Evolutionary conservation across 1,140 invertebrate genomes (phyloP).

Genomic region (Gonioctena quinquepunctata): DNA sequence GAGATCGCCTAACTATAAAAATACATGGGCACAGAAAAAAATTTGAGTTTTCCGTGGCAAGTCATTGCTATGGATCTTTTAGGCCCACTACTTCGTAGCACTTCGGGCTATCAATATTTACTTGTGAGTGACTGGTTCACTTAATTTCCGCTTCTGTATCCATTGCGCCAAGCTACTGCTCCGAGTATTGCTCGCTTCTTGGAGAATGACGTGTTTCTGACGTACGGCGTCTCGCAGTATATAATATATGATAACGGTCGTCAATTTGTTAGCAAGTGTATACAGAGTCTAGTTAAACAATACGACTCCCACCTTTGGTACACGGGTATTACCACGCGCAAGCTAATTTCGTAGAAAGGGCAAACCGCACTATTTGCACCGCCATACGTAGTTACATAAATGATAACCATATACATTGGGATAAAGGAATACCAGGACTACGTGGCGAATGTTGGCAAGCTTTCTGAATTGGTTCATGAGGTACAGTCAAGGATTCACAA

Average conservation of each 20-base stretch:
- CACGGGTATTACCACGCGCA: constrained; percentile 22
- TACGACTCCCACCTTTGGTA: constrained; percentile 19
- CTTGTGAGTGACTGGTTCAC: constrained; percentile 41
- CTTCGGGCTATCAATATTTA: constrained; percentile 44
- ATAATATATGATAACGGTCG: constrained; percentile 37
- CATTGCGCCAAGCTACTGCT: constrained; percentile 16
- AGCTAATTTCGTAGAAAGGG: constrained; percentile 23
- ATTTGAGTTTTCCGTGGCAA: constrained; percentile 31
- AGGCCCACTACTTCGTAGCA: constrained; percentile 42
- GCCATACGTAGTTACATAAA: constrained; percentile 26
- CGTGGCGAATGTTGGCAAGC: neutral
- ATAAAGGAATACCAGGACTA: constrained; percentile 11
- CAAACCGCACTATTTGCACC: constrained; percentile 21
- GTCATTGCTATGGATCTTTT: constrained; percentile 51
- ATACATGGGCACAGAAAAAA: constrained; percentile 29
- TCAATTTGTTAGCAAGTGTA: constrained; percentile 14
- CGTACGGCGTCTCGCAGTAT: constrained; percentile 26
- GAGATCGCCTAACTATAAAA: constrained; percentile 16
- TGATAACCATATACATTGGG: constrained; percentile 22
- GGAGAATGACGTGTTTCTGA: constrained; percentile 27
- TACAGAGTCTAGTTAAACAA: constrained; percentile 9
- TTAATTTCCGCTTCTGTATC: constrained; percentile 28
- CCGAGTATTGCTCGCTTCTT: constrained; percentile 16
- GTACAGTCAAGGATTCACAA: constrained; percentile 2
- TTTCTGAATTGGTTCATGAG: constrained; percentile 16